Conservation (phyloP, 2,113 vertebrate genomes). For the Anoura caudifer region DNA sequence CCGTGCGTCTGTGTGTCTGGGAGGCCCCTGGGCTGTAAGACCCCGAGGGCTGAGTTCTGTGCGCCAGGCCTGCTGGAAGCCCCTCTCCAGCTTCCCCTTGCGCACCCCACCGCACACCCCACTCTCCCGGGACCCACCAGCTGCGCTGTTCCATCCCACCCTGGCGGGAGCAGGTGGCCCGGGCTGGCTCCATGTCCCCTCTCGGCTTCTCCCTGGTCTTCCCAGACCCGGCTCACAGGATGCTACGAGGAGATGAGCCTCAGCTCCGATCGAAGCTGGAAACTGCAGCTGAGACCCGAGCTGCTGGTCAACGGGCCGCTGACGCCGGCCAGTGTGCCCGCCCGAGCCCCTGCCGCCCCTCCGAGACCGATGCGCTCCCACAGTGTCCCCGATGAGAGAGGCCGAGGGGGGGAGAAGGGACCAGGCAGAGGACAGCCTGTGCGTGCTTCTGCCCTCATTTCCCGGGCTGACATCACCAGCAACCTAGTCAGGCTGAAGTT, state of each 20-base stretch:
- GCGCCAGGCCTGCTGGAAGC: neutral
- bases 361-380: accelerated
- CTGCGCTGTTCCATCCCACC: neutral
- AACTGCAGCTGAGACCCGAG: slow-evolving; percentile 54
- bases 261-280: slow-evolving; percentile 37
- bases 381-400: neutral
- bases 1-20: neutral
- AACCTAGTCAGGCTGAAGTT: slow-evolving; percentile 61
- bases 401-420: neutral
- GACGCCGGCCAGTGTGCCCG: neutral
- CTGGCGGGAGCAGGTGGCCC: slow-evolving; percentile 47
- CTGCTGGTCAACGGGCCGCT: slow-evolving; percentile 39
- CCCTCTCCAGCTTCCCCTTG: neutral
- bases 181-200: neutral
- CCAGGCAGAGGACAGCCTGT: neutral
- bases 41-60: neutral
- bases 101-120: accelerated
- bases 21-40: neutral
- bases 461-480: slow-evolving; percentile 40
- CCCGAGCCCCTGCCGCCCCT: neutral
- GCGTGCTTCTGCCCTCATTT: slow-evolving; percentile 55
- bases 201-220: neutral
- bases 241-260: neutral
- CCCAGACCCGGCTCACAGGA: slow-evolving; percentile 42
- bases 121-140: neutral